These are phyloP conservation scores for Puffinus mauretanicus DNA, from an alignment of 2,113 vertebrate genomes.

Conservation along the genomic window DNA sequence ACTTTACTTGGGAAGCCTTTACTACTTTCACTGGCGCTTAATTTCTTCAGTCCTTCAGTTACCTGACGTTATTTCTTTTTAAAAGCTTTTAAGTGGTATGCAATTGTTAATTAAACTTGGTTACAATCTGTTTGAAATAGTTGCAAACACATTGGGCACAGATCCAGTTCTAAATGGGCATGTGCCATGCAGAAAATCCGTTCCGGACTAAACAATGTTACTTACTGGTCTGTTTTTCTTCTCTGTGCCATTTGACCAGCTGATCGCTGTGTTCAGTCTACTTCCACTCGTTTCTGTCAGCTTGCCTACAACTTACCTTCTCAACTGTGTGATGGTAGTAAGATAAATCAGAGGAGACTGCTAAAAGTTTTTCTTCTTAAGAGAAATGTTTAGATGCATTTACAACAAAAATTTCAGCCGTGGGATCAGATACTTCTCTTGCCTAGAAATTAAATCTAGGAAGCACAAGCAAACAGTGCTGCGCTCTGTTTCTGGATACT, in stretches of 20 bases:
- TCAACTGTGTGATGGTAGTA: not conserved
- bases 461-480: not conserved
- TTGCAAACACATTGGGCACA: not conserved
- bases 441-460: not conserved
- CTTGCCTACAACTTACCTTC: not conserved
- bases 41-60: slow-evolving; percentile 22
- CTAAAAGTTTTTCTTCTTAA: not conserved
- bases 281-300: not conserved
- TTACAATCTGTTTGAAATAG: slow-evolving; percentile 15
- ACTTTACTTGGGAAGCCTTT: slow-evolving; percentile 47
- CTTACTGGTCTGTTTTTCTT: not conserved
- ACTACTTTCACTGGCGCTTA: not conserved
- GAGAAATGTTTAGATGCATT: not conserved
- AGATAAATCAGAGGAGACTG: not conserved
- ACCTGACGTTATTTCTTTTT: not conserved
- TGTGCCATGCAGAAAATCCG: not conserved
- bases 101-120: not conserved
- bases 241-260: not conserved
- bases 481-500: not conserved
- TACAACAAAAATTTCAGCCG: not conserved
- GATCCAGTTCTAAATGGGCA: not conserved
- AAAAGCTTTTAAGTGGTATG: not conserved
- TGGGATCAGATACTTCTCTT: not conserved
- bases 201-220: not conserved
- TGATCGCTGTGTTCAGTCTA: not conserved